A percentile compares a stretch with the other conserved stretches of the same genome.
Conservation (phyloP, 2,113 vertebrate genomes). For the Vanacampus margaritifer region DNA sequence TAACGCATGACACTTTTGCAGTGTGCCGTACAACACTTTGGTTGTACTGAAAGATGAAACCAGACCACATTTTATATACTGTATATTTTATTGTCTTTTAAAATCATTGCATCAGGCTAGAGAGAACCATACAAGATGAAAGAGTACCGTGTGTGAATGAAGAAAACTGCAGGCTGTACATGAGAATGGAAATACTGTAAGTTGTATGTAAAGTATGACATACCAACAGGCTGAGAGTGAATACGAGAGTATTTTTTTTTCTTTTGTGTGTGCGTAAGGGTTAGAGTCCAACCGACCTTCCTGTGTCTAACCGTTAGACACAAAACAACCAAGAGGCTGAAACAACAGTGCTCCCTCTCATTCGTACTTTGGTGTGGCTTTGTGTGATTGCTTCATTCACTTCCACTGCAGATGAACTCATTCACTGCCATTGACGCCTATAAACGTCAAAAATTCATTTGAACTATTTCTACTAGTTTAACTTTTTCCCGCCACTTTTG, state of each 20-base stretch:
- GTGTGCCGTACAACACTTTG: neutral
- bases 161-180: constrained; percentile 71
- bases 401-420: constrained; percentile 18
- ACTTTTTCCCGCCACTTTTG: too few relatives aligned
- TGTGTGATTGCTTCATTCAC: constrained; percentile 31
- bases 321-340: constrained; percentile 43
- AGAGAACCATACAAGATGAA: constrained; percentile 78
- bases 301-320: constrained; percentile 31
- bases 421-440: too few relatives aligned
- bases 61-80: constrained; percentile 35
- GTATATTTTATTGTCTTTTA: constrained; percentile 70
- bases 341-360: constrained; percentile 69
- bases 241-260: constrained; percentile 41
- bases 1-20: neutral
- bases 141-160: constrained; percentile 77
- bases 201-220: constrained; percentile 52
- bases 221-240: constrained; percentile 34
- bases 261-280: constrained; percentile 53
- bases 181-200: constrained; percentile 39
- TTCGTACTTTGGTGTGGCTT: constrained; percentile 68
- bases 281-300: too few relatives aligned
- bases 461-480: too few relatives aligned
- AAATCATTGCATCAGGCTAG: constrained; percentile 67
- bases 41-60: neutral
- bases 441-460: too few relatives aligned